These are phyloP conservation scores for Cygnus atratus DNA, from an alignment of 2,113 vertebrate species.

Conservation along the genomic window DNA sequence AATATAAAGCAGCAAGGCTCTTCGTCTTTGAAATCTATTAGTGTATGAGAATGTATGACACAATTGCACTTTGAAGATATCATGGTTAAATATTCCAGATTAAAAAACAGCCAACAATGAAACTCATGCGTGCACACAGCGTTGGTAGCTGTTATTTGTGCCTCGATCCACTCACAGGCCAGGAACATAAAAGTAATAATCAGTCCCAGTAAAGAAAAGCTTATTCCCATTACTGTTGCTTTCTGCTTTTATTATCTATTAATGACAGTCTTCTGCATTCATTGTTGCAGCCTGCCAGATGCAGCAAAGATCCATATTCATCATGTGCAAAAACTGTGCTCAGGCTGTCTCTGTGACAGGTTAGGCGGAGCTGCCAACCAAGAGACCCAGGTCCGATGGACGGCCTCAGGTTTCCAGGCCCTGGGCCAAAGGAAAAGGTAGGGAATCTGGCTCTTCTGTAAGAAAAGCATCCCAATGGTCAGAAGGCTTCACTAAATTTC, in stretches of 20 bases:
- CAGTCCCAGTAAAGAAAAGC: slow-evolving; percentile 11
- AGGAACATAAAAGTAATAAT: slow-evolving; percentile 35
- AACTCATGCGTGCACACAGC: not conserved
- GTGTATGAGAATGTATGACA: slow-evolving; percentile 40
- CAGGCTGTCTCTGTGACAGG: not conserved
- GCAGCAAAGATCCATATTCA: slow-evolving; percentile 41
- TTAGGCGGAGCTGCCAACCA: not conserved
- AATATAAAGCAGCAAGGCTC: slow-evolving; percentile 53
- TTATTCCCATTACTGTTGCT: slow-evolving; percentile 50
- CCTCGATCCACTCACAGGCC: not conserved
- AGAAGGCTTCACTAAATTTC: not conserved
- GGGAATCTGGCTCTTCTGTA: not conserved
- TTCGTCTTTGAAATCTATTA: slow-evolving; percentile 65
- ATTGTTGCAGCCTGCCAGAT: slow-evolving; percentile 48
- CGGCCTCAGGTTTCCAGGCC: not conserved
- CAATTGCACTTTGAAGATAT: slow-evolving; percentile 16
- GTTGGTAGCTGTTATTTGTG: not conserved
- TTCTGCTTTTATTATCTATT: slow-evolving; percentile 62
- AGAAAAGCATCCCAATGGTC: not conserved
- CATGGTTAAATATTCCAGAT: slow-evolving; percentile 30
- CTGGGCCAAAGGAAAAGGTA: slow-evolving; percentile 11
- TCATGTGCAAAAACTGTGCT: slow-evolving; percentile 4
- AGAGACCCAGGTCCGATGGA: not conserved
- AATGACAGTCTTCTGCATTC: slow-evolving; percentile 36
- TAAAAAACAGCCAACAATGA: slow-evolving; percentile 37